A percentile compares a stretch with the other conserved stretches of the same genome.
phyloP scores from a whole-genome alignment of 2,888 invertebrate species.

The Cheilosia grossa region DNA sequence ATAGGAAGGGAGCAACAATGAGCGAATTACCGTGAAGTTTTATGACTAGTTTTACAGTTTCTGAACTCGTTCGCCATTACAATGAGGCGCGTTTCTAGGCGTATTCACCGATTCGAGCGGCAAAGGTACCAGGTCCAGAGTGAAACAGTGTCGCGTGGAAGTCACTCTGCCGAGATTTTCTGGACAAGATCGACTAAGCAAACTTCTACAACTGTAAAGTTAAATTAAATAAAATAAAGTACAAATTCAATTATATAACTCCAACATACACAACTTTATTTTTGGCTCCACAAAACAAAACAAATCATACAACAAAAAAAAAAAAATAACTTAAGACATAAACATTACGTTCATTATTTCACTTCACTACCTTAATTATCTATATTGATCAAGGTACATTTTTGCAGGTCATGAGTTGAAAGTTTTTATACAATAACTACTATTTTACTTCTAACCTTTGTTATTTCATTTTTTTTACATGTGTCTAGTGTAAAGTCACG shows the following conservation, averaged over 20 bases:
- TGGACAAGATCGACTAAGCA: no score
- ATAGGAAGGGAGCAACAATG: no score
- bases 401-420: constrained; percentile 68
- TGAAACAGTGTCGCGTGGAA: no score
- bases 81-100: no score
- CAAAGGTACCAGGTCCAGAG: no score
- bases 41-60: no score
- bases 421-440: constrained; percentile 39
- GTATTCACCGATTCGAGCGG: no score
- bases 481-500: constrained; percentile 25
- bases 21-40: no score
- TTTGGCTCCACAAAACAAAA: constrained; percentile 35
- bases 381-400: constrained; percentile 70
- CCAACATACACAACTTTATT: constrained; percentile 53
- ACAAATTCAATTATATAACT: constrained; percentile 1
- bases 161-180: no score
- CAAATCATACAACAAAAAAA: constrained; percentile 7
- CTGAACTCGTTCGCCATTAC: no score
- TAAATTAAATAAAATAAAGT: not conserved
- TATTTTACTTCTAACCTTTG: constrained; percentile 13
- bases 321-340: constrained; percentile 38
- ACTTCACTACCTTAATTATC: constrained; percentile 52
- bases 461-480: constrained; percentile 25
- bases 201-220: not conserved
- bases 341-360: constrained; percentile 44